phyloP scores from a whole-genome alignment of 2,888 invertebrate species.

The Macrophya annulata region DNA sequence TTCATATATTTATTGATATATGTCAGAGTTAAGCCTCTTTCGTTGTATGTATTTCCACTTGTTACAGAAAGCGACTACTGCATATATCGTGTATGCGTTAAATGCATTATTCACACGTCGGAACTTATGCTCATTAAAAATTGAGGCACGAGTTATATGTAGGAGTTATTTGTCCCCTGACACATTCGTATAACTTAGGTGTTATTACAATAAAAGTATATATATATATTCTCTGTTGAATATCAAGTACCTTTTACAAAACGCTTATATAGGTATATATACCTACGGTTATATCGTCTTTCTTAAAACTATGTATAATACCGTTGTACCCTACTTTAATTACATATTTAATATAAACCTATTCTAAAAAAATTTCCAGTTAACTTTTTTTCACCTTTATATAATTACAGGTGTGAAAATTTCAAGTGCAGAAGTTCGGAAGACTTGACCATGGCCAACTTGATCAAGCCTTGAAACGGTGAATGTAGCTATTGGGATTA shows the following conservation, averaged over 20 bases:
- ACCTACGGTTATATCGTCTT: background rate
- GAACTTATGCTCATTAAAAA: background rate
- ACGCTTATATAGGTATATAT: background rate
- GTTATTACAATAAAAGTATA: conserved; percentile 31
- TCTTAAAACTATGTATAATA: background rate
- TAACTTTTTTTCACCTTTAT: background rate
- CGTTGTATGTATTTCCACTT: background rate
- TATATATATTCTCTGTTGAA: conserved; percentile 27
- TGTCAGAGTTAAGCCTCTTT: background rate
- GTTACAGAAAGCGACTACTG: background rate
- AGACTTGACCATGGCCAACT: conserved; percentile 14
- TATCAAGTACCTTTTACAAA: conserved; percentile 19
- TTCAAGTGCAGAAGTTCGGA: no score
- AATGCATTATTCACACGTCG: background rate
- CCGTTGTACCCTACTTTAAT: conserved; percentile 51
- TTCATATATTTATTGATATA: conserved; percentile 6
- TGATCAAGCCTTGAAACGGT: background rate
- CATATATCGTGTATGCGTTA: background rate
- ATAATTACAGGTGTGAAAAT: no score
- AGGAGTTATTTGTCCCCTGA: conserved; percentile 9
- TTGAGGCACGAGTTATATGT: conserved; percentile 6
- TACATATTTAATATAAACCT: background rate
- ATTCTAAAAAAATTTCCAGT: background rate
- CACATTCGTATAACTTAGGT: conserved; percentile 19
- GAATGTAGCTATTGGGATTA: background rate